These are phyloP conservation scores for Eupithecia abbreviata DNA, from an alignment of 2,888 invertebrate species.

Conservation along the genomic window DNA sequence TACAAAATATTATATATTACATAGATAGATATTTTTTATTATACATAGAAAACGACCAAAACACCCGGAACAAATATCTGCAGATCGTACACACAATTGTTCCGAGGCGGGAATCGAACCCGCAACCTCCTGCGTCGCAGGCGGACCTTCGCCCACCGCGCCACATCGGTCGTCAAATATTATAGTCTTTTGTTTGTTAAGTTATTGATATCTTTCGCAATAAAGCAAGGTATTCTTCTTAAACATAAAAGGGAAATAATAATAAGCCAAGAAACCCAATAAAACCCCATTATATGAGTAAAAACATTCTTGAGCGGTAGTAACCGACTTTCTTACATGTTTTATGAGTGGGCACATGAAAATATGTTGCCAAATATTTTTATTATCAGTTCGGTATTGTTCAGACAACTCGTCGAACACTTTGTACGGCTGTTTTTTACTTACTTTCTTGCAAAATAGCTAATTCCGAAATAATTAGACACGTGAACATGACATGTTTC, in stretches of 20 bases:
- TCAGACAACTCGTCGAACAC: slow-evolving; percentile 22
- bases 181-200: too few relatives aligned
- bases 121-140: too few relatives aligned
- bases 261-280: neutral
- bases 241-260: neutral
- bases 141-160: too few relatives aligned
- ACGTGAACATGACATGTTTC: neutral
- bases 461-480: neutral
- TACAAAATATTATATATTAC: too few relatives aligned
- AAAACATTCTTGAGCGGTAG: neutral
- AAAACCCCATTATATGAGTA: neutral
- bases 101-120: too few relatives aligned
- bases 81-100: too few relatives aligned
- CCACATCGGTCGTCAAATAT: too few relatives aligned
- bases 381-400: slow-evolving; percentile 18
- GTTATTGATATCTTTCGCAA: neutral
- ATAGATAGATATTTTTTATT: too few relatives aligned
- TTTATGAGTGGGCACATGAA: slow-evolving; percentile 22
- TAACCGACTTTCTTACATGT: slow-evolving; percentile 1
- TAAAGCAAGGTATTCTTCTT: neutral
- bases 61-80: too few relatives aligned
- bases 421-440: slow-evolving; percentile 21
- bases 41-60: too few relatives aligned
- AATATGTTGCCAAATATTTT: slow-evolving; percentile 34
- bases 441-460: slow-evolving; percentile 16